A percentile compares a stretch with the other conserved stretches of the same genome.
phyloP scores from a whole-genome alignment of 2,888 invertebrate genomes.

The Anticlea derivata region DNA sequence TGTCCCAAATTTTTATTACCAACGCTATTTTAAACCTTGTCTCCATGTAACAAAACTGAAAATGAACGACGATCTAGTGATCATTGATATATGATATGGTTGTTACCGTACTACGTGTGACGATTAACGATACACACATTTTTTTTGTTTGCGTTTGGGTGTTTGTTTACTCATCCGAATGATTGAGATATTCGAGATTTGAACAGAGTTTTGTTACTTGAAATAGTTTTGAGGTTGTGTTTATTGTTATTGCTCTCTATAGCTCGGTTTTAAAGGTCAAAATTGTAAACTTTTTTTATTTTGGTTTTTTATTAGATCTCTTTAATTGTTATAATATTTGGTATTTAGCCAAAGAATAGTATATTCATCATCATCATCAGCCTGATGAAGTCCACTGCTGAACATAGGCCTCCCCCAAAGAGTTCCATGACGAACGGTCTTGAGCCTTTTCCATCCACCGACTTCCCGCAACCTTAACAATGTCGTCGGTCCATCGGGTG shows the following conservation, averaged over 20 bases:
- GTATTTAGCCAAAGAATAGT: no score
- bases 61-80: not conserved
- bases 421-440: no score
- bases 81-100: constrained; percentile 21
- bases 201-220: constrained; percentile 7
- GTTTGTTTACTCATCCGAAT: constrained; percentile 20
- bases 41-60: not conserved
- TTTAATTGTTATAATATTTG: no score
- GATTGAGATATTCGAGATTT: constrained; percentile 23
- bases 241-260: not conserved
- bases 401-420: no score
- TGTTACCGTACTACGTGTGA: constrained; percentile 14
- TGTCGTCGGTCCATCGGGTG: no score
- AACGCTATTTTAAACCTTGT: not conserved
- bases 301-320: no score
- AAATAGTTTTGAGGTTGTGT: constrained; percentile 4
- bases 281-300: not conserved
- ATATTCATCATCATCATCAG: no score
- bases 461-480: no score
- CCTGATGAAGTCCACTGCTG: no score
- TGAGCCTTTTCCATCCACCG: no score
- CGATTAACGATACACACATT: constrained; percentile 18
- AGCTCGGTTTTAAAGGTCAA: no score
- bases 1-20: not conserved
- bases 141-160: constrained; percentile 17